Evolutionary conservation across 2,888 invertebrate species (phyloP).

Genomic region (Volucella inflata): DNA sequence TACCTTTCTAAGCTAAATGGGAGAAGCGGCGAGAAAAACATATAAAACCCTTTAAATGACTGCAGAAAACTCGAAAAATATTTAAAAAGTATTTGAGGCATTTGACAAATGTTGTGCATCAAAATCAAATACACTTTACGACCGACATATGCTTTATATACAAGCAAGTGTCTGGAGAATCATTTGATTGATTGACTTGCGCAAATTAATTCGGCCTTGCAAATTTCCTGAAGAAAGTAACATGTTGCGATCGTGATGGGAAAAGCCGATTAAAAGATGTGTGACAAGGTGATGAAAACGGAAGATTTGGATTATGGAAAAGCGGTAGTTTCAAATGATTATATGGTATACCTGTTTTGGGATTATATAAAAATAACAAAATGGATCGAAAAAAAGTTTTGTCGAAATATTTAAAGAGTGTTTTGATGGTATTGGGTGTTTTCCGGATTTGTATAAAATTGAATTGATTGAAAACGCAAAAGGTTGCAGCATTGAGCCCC

Average conservation of each 20-base stretch:
- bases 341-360: not conserved
- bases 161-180: not conserved
- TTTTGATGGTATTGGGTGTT: no score
- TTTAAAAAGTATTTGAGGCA: not conserved
- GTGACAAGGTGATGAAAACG: conserved; percentile 5
- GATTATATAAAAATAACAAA: not conserved
- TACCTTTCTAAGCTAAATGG: no score
- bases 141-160: not conserved
- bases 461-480: no score
- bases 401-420: no score
- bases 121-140: conserved; percentile 5
- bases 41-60: not conserved
- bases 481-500: no score
- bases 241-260: not conserved
- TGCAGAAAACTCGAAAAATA: not conserved
- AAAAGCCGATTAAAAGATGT: not conserved
- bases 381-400: not conserved
- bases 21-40: no score
- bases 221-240: not conserved
- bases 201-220: not conserved
- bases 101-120: conserved; percentile 4
- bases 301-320: conserved; percentile 9
- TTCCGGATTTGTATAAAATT: no score
- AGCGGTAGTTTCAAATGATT: conserved; percentile 5
- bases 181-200: not conserved